Evolutionary conservation across 1,140 invertebrate species (phyloP).

Genomic region (Diabrotica virgifera): DNA sequence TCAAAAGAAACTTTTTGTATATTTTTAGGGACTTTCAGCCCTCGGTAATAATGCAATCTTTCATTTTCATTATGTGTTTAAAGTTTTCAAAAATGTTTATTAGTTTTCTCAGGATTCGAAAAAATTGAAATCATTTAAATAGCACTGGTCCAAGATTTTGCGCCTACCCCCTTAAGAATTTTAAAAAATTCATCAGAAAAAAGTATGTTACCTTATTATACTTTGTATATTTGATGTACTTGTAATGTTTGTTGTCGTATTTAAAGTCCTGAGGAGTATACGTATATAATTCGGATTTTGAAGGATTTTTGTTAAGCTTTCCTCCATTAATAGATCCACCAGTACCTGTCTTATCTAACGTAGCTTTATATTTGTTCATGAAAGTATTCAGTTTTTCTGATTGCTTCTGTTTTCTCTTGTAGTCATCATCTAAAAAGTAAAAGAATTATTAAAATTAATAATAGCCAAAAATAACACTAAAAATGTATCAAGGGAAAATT

Average conservation of each 20-base stretch:
- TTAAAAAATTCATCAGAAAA: conserved; percentile 3
- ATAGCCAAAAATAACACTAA: no score
- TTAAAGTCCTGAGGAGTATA: conserved; percentile 75
- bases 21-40: no score
- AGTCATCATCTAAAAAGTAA: not conserved
- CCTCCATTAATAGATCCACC: conserved; percentile 47
- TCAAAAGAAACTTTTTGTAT: no score
- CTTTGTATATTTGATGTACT: conserved; percentile 75
- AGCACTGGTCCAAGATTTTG: no score
- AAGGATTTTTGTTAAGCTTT: conserved; percentile 40
- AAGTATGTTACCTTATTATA: conserved; percentile 59
- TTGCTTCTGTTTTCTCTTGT: conserved; percentile 60
- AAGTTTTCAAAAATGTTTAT: no score
- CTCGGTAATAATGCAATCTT: no score
- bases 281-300: conserved; percentile 55
- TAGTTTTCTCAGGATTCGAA: no score
- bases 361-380: conserved; percentile 66
- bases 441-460: not conserved
- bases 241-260: conserved; percentile 78
- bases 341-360: conserved; percentile 47
- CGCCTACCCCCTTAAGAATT: no score
- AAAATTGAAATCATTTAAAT: no score
- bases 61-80: no score
- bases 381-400: conserved; percentile 60
- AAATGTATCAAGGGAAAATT: no score